phyloP scores from a whole-genome alignment of 2,888 invertebrate genomes.

The Mimumesa dahlbomi region DNA sequence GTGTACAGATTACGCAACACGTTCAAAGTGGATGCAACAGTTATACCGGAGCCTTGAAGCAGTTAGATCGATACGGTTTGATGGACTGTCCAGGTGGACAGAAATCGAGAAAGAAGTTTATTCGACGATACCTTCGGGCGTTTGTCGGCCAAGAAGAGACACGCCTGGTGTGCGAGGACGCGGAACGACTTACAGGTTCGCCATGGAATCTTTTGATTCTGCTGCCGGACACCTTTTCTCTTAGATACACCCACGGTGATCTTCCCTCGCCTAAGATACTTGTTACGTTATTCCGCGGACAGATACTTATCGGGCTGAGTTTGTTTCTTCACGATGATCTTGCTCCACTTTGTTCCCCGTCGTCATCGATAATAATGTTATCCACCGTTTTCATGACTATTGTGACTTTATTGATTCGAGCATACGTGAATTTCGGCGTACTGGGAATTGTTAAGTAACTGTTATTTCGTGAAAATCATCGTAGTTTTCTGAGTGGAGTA shows the following conservation, averaged over 20 bases:
- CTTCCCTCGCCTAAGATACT: slow-evolving; percentile 32
- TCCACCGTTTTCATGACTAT: too few species aligned
- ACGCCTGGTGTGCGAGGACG: slow-evolving; percentile 79
- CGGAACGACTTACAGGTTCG: slow-evolving; percentile 77
- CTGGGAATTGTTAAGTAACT: too few species aligned
- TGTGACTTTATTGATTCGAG: too few species aligned
- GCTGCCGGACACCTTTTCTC: slow-evolving; percentile 61
- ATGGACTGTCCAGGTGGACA: slow-evolving; percentile 35
- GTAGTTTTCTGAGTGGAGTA: too few species aligned
- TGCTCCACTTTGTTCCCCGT: slow-evolving; percentile 32
- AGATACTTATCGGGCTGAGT: slow-evolving; percentile 58
- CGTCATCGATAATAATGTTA: neutral
- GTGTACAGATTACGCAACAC: too few species aligned
- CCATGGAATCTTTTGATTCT: slow-evolving; percentile 60
- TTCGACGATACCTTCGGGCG: slow-evolving; percentile 49
- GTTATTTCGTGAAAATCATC: too few species aligned
- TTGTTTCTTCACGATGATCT: slow-evolving; percentile 30
- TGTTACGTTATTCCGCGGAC: slow-evolving; percentile 55
- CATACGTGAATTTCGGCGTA: too few species aligned
- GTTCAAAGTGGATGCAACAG: neutral
- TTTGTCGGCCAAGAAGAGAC: slow-evolving; percentile 62
- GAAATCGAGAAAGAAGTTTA: slow-evolving; percentile 49
- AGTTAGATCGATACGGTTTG: slow-evolving; percentile 39
- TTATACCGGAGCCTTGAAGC: slow-evolving; percentile 9
- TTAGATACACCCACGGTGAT: slow-evolving; percentile 67